Evolutionary conservation across 2,888 invertebrate species (phyloP), one percentile per base, ranked within the genome.

Genomic region (Drosophila neonasuta): DNA sequence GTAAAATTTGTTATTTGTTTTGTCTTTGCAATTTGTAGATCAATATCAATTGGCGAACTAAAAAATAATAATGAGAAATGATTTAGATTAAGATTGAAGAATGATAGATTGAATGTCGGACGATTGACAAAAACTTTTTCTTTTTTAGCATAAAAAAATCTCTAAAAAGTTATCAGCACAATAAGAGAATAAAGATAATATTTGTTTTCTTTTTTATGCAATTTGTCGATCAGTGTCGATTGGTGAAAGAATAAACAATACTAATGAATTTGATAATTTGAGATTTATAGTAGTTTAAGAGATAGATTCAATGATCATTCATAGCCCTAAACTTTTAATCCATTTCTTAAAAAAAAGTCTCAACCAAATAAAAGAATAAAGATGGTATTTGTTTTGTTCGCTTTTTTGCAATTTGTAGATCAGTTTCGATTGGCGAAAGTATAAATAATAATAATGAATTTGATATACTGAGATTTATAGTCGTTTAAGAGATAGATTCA

Each of bases 371-470:
- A 24, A 1, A 24, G 24, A 24, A 32, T 10, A 32, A 10, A 32
- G 10, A 8, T 9, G 6, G 6, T 24, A 34, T 36, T 11, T 1
- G n/a, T 36, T 36, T 36, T 36, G 15, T 15, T 15, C 2, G 13
- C 2, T 9, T 39, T n/a, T 13, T 13, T 9, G 5, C n/a, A n/a
- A 9, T 39, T 36, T 51, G 51, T 10, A 29, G 51, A 24, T 6
- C 9, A 32, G 36, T 56, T 24, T 45, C 15, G 9, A 34, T 55
- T 30, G 15, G 5, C 8, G 15, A 30, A 15, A 15, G 5, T 4
- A 20, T 32, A 44, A 45, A 45, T 34, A 34, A 54, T 42, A 42
- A 54, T 54, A 54, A 54, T 20, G 20, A 20, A 4, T 3, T 4
- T 4, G 20, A 20, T 20, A 20, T 4, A 20, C 20, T 20, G 20